A percentile compares a stretch with the other conserved stretches of the same genome.
Conservation (phyloP, 2,797 vertebrate species). For the Gymnothorax reevesii region DNA sequence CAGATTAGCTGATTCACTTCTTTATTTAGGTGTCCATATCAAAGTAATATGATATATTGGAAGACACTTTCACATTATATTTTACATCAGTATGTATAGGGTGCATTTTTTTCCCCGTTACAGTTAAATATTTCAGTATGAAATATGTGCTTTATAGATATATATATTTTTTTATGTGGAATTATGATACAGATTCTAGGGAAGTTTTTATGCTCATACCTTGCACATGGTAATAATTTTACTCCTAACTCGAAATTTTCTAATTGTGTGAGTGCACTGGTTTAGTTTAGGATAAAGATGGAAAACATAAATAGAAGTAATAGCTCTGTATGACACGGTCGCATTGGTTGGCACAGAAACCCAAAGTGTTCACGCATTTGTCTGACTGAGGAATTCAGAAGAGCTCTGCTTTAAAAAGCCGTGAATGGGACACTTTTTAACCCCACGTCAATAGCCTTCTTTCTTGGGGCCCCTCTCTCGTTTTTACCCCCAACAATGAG, state of each 20-base stretch:
- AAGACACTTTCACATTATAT: neutral
- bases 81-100: no score
- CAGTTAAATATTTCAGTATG: no score
- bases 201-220: no score
- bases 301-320: neutral
- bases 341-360: neutral
- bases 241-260: neutral
- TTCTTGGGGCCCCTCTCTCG: conserved; percentile 31
- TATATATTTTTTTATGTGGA: no score
- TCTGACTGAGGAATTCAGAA: conserved; percentile 19
- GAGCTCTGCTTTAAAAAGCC: conserved; percentile 20
- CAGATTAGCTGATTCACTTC: no score
- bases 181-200: no score
- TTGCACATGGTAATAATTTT: no score
- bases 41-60: neutral
- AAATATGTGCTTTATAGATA: no score
- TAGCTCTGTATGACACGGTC: neutral
- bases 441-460: conserved; percentile 31
- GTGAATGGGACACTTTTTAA: conserved; percentile 34
- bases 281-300: neutral
- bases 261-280: neutral
- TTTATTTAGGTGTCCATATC: neutral
- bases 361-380: neutral
- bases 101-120: no score
- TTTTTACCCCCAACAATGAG: neutral